Conservation (phyloP, 2,113 vertebrate genomes). For the Sula dactylatra region DNA sequence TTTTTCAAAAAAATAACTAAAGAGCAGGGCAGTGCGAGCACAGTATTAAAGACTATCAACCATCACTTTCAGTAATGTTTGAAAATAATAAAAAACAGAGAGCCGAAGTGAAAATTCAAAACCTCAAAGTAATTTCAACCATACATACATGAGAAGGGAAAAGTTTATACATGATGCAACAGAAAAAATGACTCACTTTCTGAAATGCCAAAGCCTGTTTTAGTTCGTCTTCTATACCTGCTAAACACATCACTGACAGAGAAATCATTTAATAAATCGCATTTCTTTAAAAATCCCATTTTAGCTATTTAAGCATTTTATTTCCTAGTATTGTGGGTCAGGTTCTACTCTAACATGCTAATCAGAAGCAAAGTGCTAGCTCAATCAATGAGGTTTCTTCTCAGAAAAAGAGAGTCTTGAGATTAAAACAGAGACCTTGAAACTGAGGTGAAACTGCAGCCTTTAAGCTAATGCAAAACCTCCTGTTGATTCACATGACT, state of each 20-base stretch:
- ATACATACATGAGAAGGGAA: slow-evolving; percentile 39
- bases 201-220: slow-evolving; percentile 29
- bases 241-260: slow-evolving; percentile 45
- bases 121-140: slow-evolving; percentile 61
- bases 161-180: slow-evolving; percentile 62
- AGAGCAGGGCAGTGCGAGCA: not conserved
- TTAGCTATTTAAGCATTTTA: slow-evolving; percentile 30
- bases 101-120: slow-evolving; percentile 64
- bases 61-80: slow-evolving; percentile 19
- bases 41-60: not conserved
- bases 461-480: slow-evolving; percentile 8
- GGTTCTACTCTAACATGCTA: not conserved
- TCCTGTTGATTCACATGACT: not conserved
- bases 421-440: slow-evolving; percentile 51
- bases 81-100: slow-evolving; percentile 57
- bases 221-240: slow-evolving; percentile 37
- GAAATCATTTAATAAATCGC: slow-evolving; percentile 56
- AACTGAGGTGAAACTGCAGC: slow-evolving; percentile 33
- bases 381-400: not conserved
- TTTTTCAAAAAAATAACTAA: not conserved
- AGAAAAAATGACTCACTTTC: slow-evolving; percentile 53
- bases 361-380: not conserved
- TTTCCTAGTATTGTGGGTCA: slow-evolving; percentile 6
- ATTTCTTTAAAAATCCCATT: slow-evolving; percentile 1
- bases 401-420: not conserved